Conservation (phyloP, 2,888 invertebrate genomes). For the Cephus sareptanus region DNA sequence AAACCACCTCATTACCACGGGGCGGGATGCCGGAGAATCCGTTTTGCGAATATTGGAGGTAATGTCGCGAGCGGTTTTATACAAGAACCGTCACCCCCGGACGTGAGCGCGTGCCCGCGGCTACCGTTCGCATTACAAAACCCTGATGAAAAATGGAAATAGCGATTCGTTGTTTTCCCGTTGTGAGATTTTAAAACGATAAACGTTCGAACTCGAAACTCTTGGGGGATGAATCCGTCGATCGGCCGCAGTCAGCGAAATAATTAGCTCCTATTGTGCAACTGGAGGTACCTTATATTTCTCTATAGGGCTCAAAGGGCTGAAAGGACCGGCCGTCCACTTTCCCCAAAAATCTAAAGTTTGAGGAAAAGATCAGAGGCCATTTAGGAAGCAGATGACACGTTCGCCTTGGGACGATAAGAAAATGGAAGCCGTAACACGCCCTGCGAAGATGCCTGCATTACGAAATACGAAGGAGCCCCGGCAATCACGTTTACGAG, state of each 20-base stretch:
- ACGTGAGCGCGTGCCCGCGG: slow-evolving; percentile 40
- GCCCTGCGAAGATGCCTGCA: slow-evolving; percentile 61
- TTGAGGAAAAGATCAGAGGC: no score
- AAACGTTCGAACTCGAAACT: neutral
- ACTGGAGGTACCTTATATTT: no score
- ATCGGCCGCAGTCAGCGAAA: no score
- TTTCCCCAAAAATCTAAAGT: no score
- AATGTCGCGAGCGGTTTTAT: slow-evolving; percentile 65
- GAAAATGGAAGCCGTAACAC: slow-evolving; percentile 59
- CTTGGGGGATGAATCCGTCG: no score
- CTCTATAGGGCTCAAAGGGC: no score
- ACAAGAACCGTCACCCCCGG: slow-evolving; percentile 49
- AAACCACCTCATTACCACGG: slow-evolving; percentile 64
- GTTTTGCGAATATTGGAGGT: slow-evolving; percentile 66
- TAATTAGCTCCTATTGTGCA: no score
- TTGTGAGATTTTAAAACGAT: neutral
- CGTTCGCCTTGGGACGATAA: slow-evolving; percentile 59
- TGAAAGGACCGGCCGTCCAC: no score
- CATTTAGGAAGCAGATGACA: slow-evolving; percentile 42
- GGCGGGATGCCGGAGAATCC: slow-evolving; percentile 59
- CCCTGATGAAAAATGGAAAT: slow-evolving; percentile 64
- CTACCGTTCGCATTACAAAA: slow-evolving; percentile 42
- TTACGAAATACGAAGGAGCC: slow-evolving; percentile 55
- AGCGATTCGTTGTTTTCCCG: slow-evolving; percentile 44
- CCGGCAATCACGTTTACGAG: slow-evolving; percentile 61